Base-by-base conservation (phyloP, 1,140 invertebrate genomes). In the Drosophila simulans region DNA sequence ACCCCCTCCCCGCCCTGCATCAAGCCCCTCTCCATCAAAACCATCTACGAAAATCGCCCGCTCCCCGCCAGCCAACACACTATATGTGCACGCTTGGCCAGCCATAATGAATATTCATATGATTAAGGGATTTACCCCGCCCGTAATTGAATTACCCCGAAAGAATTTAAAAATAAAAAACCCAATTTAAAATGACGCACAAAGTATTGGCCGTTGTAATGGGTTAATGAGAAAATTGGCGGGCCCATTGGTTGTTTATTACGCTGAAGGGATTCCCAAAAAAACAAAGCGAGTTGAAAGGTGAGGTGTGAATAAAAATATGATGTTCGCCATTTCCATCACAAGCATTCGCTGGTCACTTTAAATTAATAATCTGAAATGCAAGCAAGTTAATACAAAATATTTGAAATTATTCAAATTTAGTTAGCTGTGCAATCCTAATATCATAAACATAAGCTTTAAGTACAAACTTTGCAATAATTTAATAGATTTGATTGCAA, bases 21-120 rank as follows among this genome's bases (percentile, higher is more conserved):
- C 2, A 22, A 22, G 3, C 20, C 20, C 20, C 20, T 22, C 20
- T 22, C 20, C 20, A 22, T 22, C 20, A 3, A 22, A 22, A 22
- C 20, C 20, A 22, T 22, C 15, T 10, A 27, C 25, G 25, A 27
- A 8, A 20, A 22, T 1, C 4, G 2, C n/a, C 25, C 20, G 3
- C n/a, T 3, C 3, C 8, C 25, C 10, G 22, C 17, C 54, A n/a
- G 12, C 22, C 31, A 8, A 5, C 11, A 20, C 8, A n/a, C 39
- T 51, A 46, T 51, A 46, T 62, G 60, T 77, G 69, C 52, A n/a
- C 64, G 72, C 66, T 42, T 52, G 83, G 62, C 40, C 84, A 66
- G 77, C 56, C 60, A 77, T 89, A 89, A 88, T 88, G 84, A 88
- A 88, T 83, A 89, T 88, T 83, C 71, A 83, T 88, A 80, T 88